Conservation (phyloP, 2,888 invertebrate species). For the Ormyrus nitidulus region DNA sequence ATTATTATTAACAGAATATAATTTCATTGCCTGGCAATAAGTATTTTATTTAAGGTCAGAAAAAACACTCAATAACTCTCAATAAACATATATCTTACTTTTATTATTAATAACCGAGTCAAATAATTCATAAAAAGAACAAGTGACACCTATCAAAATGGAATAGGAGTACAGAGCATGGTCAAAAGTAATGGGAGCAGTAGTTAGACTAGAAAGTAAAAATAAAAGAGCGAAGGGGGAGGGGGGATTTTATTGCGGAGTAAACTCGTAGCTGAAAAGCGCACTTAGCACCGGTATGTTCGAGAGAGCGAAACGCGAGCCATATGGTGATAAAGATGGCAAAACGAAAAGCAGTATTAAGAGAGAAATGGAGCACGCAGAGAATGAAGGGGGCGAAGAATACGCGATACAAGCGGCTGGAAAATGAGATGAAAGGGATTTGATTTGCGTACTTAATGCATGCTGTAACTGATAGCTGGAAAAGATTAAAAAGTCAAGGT, state of each 20-base stretch:
- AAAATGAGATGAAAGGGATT: not conserved
- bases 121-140: too few species aligned
- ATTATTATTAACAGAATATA: too few species aligned
- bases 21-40: too few species aligned
- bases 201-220: slow-evolving; percentile 42
- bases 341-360: slow-evolving; percentile 8
- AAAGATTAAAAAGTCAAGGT: not conserved
- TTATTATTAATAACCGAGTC: too few species aligned
- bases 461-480: not conserved
- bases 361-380: not conserved
- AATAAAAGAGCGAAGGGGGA: slow-evolving; percentile 33
- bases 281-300: slow-evolving; percentile 44
- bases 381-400: not conserved
- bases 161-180: too few species aligned
- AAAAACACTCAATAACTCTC: too few species aligned
- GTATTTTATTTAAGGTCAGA: too few species aligned
- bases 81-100: too few species aligned
- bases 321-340: slow-evolving; percentile 36
- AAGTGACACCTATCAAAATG: too few species aligned
- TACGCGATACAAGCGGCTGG: not conserved
- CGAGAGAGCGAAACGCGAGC: slow-evolving; percentile 20
- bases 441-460: not conserved
- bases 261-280: slow-evolving; percentile 42
- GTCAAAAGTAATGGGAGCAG: slow-evolving; percentile 41
- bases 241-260: slow-evolving; percentile 33